Evolutionary conservation across 2,888 invertebrate genomes (phyloP), one percentile per base, ranked within the genome.

Genomic region (Dasypogon diadema): DNA sequence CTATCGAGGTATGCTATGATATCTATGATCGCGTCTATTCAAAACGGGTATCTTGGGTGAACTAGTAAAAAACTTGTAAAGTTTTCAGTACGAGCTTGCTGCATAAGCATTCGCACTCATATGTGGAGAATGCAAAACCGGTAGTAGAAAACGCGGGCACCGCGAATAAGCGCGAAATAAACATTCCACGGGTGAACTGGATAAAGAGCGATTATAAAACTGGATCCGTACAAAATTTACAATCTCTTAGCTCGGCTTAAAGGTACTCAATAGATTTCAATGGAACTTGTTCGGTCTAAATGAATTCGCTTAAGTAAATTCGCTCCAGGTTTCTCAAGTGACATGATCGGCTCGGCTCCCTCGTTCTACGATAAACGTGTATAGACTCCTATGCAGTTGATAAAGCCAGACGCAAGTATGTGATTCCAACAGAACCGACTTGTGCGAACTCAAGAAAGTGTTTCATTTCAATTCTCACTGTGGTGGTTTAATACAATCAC

Each of bases 151-250:
- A 54, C 51, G 70, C 68, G 70, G 18, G 18, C 51, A 46, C 54
- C 34, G 70, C 54, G 54, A 54, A 70, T 70, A 70, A 70, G 70
- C 70, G 70, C 70, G 70, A 54, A 54, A 51, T 51, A 70, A 70
- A 54, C 70, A 70, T 51, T 51, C 54, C 70, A 24, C 54, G 26
- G 54, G 30, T 54, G 70, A 51, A 54, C 54, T 70, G 54, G 21
- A 54, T 54, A 54, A 70, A 70, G 51, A 70, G 65, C 48, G 65
- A 24, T 65, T 24, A 14, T 42, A n/a, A 16, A 37, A 22, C 14
- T 46, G 65, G 65, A 30, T 30, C 34, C 30, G 16, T 26, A 37
- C 34, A 37, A 60, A 58, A 60, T 37, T 42, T 21, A 18, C 21
- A 37, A 60, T 60, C 60, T 60, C 60, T 60, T 60, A 60, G 60